Evolutionary conservation across 1,140 invertebrate species (phyloP), one percentile per base, ranked within the genome.

Genomic region (Druon quercuslanigerum): DNA sequence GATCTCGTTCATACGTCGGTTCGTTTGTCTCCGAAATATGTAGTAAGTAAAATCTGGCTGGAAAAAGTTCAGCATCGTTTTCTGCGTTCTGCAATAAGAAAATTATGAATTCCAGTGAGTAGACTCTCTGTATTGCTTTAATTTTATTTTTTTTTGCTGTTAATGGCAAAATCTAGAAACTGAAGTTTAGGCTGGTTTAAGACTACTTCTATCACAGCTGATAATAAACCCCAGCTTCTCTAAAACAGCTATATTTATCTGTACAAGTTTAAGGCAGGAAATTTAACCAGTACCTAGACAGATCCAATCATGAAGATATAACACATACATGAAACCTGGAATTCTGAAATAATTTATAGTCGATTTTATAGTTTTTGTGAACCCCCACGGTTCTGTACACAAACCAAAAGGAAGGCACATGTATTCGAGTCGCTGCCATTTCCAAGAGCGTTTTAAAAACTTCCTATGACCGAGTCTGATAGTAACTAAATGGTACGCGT

Each of bases 121-220:
- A n/a, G n/a, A n/a, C n/a, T n/a, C n/a, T n/a, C n/a, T n/a, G n/a
- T n/a, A n/a, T 17, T 16, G 3, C 52, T 40, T 7, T 40, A 7
- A 54, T 16, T 9, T 54, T 54, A 5, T 54, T 2, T 9, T 54
- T 54, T 56, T 73, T 66, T 17, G 6, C 7, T 40, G n/a, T n/a
- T n/a, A 19, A 71, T 73, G 25, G 51, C 13, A 74, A 74, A 56
- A 17, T 72, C 77, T 33, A 74, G 51, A 51, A 78, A 78, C 17
- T 73, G 12, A 54, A 19, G 17, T 16, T n/a, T 40, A 25, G 14
- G 51, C 50, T 71, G 5, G 8, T n/a, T 2, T 71, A n/a, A n/a
- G 70, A 71, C 19, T 51, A 51, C 70, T 71, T 17, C 46, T 71
- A 50, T 5, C 17, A 46, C 50, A 46, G 16, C 20, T 71, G 46